These are phyloP conservation scores for Pelecanoides urinatrix DNA, from an alignment of 2,113 vertebrate genomes.

Conservation along the genomic window DNA sequence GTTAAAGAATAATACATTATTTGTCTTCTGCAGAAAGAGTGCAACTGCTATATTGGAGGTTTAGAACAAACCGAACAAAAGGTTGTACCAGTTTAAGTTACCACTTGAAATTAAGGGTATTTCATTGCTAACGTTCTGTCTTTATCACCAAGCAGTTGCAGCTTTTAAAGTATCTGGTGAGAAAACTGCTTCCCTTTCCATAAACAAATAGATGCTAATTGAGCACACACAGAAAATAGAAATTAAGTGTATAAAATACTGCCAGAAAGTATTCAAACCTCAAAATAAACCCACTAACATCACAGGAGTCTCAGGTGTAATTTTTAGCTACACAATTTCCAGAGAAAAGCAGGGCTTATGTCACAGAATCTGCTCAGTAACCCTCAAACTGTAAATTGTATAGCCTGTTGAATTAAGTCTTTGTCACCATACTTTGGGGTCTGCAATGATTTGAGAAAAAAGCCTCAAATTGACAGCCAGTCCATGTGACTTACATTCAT, in stretches of 20 bases:
- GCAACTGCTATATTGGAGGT: neutral
- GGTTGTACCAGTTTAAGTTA: neutral
- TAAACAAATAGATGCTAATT: neutral
- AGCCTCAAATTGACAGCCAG: neutral
- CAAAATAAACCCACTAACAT: neutral
- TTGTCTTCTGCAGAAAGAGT: neutral
- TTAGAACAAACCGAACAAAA: neutral
- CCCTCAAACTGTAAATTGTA: neutral
- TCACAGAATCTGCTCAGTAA: neutral
- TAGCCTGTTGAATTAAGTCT: neutral
- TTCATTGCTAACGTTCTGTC: neutral
- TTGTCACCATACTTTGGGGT: neutral
- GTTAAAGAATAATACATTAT: neutral
- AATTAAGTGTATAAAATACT: neutral
- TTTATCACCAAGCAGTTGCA: neutral
- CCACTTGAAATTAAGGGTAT: neutral
- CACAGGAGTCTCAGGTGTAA: neutral
- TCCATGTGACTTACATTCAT: neutral
- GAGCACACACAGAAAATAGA: neutral
- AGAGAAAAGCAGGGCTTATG: neutral
- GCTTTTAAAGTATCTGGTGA: neutral
- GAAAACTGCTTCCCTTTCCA: neutral
- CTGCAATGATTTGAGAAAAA: neutral
- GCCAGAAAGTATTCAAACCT: neutral
- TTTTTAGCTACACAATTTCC: neutral